Evolutionary conservation across 2,113 vertebrate species (phyloP).

Genomic region (Antennarius striatus): DNA sequence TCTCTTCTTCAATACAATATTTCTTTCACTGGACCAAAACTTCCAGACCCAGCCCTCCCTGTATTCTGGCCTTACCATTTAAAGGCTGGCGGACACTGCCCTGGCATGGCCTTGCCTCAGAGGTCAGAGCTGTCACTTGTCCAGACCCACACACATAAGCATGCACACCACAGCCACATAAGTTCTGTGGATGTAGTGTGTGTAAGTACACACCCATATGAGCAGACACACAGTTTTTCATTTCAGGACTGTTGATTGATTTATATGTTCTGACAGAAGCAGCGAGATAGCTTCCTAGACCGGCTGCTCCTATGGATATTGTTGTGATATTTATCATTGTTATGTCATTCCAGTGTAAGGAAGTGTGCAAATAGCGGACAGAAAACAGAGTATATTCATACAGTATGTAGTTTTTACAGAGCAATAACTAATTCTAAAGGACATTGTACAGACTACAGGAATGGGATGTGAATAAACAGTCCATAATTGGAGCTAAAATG

Average conservation of each 20-base stretch:
- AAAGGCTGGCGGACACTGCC: conserved; percentile 41
- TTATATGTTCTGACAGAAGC: background rate
- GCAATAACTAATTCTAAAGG: conserved; percentile 20
- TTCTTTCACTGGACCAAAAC: conserved; percentile 39
- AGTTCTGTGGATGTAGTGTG: background rate
- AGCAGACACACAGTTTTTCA: conserved; percentile 10
- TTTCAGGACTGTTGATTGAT: conserved; percentile 4
- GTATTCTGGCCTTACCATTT: conserved; percentile 23
- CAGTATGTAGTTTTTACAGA: conserved; percentile 6
- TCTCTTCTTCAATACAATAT: conserved; percentile 18
- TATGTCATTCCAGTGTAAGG: too few relatives aligned
- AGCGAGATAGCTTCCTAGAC: conserved; percentile 2
- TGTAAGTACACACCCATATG: background rate
- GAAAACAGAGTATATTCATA: background rate
- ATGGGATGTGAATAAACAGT: conserved; percentile 48
- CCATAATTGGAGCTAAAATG: conserved; percentile 41
- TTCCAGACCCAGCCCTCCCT: conserved; percentile 18
- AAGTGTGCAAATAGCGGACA: too few relatives aligned
- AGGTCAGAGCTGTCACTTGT: conserved; percentile 47
- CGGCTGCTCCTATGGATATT: too few relatives aligned
- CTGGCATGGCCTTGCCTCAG: conserved; percentile 51
- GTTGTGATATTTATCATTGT: too few relatives aligned
- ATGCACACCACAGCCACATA: conserved; percentile 11
- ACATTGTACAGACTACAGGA: conserved; percentile 23
- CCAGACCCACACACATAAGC: conserved; percentile 7